Base-by-base conservation (phyloP, 2,113 vertebrate species). In the Variabilichromis moorii region DNA sequence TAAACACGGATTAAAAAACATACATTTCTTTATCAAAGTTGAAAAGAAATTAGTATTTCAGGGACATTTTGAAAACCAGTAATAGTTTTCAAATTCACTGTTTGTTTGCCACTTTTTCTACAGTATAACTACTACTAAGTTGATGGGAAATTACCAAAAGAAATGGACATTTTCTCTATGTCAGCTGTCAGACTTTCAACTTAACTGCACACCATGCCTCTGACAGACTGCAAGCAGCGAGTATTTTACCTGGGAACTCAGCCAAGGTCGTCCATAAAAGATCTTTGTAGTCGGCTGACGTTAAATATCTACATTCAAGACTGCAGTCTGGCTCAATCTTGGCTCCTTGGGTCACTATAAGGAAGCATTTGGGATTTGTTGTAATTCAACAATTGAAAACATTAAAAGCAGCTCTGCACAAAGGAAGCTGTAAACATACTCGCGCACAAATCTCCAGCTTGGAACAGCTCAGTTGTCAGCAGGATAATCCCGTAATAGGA, bases 181-280 rank as follows among this genome's bases (percentile, higher is more conserved):
- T 51, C 16, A 31, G 24, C 17, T 33, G 73, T 31, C 26, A 63
- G 42, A 47, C 3, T 63, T 53, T 4, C 16, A 73, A 33, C 14
- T 57, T 4, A 84, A 31, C 21, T 53, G 28, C 4, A 81, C 13
- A 85, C 45, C 4, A 47, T 12, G 7, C 16, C 57, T 76, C 6
- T 40, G 9, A 73, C n/a, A 57, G 86, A 35, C 63, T 19, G 11
- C 4, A 14, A 79, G 45, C 19, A 28, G 24, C 5, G 2, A 63
- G 21, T 10, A 40, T 61, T 81, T 92, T 68, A 98, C 98, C 98
- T 96, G 98, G 98, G 91, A 99, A 98, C 91, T 99, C 98, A 4
- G 98, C 98, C 24, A 98, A 93, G 1, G 97, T 98, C 3, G 98
- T 99, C 98, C 98, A 99, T 86, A 99, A 96, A 80, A 99, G 96